phyloP scores from a whole-genome alignment of 1,140 invertebrate genomes.

The Trichogramma pretiosum region DNA sequence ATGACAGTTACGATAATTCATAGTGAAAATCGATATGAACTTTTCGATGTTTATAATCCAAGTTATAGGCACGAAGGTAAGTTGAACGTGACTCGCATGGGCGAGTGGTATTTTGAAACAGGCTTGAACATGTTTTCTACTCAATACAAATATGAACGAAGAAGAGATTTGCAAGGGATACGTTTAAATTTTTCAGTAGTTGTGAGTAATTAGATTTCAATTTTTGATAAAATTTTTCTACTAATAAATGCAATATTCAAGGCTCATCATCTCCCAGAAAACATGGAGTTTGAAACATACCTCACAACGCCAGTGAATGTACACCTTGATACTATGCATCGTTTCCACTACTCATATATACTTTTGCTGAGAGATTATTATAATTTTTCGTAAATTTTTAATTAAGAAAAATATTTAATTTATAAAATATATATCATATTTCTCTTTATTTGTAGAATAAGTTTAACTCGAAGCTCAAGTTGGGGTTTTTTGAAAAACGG shows the following conservation, averaged over 20 bases:
- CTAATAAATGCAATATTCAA: slow-evolving; percentile 8
- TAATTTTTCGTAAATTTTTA: slow-evolving; percentile 50
- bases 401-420: slow-evolving; percentile 22
- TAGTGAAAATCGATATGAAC: slow-evolving; percentile 16
- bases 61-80: slow-evolving; percentile 44
- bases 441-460: neutral
- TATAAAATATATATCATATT: neutral
- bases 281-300: slow-evolving; percentile 46
- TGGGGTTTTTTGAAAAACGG: slow-evolving; percentile 57
- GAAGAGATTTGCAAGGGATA: slow-evolving; percentile 45
- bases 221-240: slow-evolving; percentile 24
- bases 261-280: slow-evolving; percentile 25
- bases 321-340: slow-evolving; percentile 53
- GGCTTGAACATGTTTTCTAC: slow-evolving; percentile 33
- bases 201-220: slow-evolving; percentile 31
- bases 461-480: slow-evolving; percentile 26
- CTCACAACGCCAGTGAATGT: slow-evolving; percentile 41
- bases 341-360: slow-evolving; percentile 52
- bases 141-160: slow-evolving; percentile 39
- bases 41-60: slow-evolving; percentile 40
- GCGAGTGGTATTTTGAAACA: slow-evolving; percentile 31
- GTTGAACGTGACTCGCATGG: slow-evolving; percentile 44
- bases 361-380: slow-evolving; percentile 52
- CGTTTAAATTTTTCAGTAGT: slow-evolving; percentile 43
- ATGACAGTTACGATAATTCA: slow-evolving; percentile 20